Base-by-base conservation (phyloP, 2,888 invertebrate species). In the Ophraella communa region DNA sequence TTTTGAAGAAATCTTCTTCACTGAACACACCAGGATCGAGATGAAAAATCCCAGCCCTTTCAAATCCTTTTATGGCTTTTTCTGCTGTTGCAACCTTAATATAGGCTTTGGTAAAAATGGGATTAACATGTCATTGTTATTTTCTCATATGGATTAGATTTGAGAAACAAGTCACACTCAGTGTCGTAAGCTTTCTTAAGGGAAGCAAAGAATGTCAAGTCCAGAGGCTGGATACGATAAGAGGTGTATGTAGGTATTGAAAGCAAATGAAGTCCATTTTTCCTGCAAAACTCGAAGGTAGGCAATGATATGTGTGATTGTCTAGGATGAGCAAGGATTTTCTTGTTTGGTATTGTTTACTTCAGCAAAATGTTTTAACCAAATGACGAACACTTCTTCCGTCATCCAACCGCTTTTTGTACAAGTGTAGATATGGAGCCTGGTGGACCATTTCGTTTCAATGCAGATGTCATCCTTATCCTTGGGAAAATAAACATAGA, bases 111-210 rank as follows among this genome's bases (percentile, higher is more conserved):
- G 60, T 60, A 39, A 60, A 60, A 54, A 60, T 60, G 5, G 3
- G n/a, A 20, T 60, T 60, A 35, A 54, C 52, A 60, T 60, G 7
- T 24, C 23, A 52, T 52, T 11, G n/a, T n/a, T n/a, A 52, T 61
- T 42, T 27, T 54, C 55, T 47, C 30, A 63, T 55, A 64, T 45
- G 55, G 55, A 11, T 23, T 55, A 35, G 55, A 35, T 51, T 58
- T 58, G 4, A 66, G 39, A 60, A 66, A 64, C 17, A 60, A 59
- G 52, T 66, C 66, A 62, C 49, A 66, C 47, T 62, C 62, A 17
- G 35, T 47, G 23, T 62, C 55, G 21, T 66, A 62, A 39, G 58
- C 62, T 54, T 57, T 62, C 53, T 65, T 66, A n/a, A 62, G 49
- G 21, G 44, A 35, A 3, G 47, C 51, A 35, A 51, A 62, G 39